Conservation (phyloP, 2,113 vertebrate species). For the Misgurnus mizolepis region DNA sequence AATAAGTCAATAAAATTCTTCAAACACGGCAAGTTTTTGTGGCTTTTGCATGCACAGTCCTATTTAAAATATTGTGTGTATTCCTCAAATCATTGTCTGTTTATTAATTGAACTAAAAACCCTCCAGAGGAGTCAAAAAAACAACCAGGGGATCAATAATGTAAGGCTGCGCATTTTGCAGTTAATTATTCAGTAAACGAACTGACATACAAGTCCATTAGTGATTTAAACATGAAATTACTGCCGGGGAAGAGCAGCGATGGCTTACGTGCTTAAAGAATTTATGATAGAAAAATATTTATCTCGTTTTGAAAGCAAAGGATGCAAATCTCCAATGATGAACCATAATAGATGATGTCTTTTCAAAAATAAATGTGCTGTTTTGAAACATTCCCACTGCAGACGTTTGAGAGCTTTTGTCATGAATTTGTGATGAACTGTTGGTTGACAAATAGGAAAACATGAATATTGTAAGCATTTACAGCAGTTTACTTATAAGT, state of each 20-base stretch:
- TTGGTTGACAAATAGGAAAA: conserved; percentile 80
- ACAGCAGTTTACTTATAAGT: conserved; percentile 73
- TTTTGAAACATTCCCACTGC: conserved; percentile 66
- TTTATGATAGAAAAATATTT: conserved; percentile 78
- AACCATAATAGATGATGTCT: conserved; percentile 72
- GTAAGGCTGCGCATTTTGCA: conserved; percentile 62
- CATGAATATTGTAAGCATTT: conserved; percentile 79
- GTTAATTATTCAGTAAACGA: conserved; percentile 78
- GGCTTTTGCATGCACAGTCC: background rate
- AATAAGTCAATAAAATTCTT: background rate
- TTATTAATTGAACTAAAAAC: conserved; percentile 62
- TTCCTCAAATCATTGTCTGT: conserved; percentile 16
- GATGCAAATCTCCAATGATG: conserved; percentile 73
- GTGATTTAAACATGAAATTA: conserved; percentile 63
- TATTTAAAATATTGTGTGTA: background rate
- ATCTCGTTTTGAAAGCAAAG: conserved; percentile 66
- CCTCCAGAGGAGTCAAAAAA: conserved; percentile 58
- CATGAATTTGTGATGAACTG: conserved; percentile 79
- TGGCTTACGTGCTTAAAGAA: conserved; percentile 64
- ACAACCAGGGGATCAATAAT: conserved; percentile 72
- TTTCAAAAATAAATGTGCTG: conserved; percentile 75
- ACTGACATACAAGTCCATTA: conserved; percentile 72
- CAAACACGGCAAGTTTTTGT: too few relatives aligned
- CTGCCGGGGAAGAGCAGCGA: conserved; percentile 55
- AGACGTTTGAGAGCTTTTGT: conserved; percentile 71